These are phyloP conservation scores for Cephus pygmeus DNA, from an alignment of 2,888 invertebrate genomes.

Conservation along the genomic window DNA sequence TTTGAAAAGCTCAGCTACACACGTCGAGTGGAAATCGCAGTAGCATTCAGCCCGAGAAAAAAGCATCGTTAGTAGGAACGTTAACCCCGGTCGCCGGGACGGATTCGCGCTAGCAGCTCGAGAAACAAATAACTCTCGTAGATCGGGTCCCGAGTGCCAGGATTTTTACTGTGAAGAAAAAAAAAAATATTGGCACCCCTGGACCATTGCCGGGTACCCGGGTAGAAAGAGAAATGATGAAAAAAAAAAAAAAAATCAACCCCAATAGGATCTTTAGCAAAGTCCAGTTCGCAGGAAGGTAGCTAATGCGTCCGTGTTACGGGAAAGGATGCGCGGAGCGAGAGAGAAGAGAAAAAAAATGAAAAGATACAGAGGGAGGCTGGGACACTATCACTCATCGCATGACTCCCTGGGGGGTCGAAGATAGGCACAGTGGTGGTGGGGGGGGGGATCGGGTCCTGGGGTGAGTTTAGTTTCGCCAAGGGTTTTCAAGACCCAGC, in stretches of 20 bases:
- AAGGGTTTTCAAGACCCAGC: slow-evolving; percentile 35
- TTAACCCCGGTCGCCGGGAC: too few relatives aligned
- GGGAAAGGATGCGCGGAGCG: not conserved
- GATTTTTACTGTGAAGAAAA: too few relatives aligned
- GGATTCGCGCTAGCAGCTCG: too few relatives aligned
- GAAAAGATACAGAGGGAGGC: slow-evolving; percentile 19
- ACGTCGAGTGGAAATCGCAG: not conserved
- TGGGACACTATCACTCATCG: slow-evolving; percentile 52
- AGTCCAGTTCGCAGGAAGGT: not conserved
- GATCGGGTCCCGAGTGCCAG: too few relatives aligned
- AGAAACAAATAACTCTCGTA: too few relatives aligned
- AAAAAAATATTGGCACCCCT: too few relatives aligned
- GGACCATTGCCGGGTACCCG: too few relatives aligned
- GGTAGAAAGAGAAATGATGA: too few relatives aligned
- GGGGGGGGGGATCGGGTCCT: slow-evolving; percentile 17
- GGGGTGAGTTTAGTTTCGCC: slow-evolving; percentile 28
- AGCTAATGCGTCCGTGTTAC: not conserved
- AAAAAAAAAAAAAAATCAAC: too few relatives aligned
- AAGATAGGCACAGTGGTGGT: slow-evolving; percentile 39
- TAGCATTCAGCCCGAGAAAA: not conserved
- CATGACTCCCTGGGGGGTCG: slow-evolving; percentile 48
- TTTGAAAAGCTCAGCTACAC: slow-evolving; percentile 38
- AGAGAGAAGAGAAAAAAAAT: slow-evolving; percentile 23
- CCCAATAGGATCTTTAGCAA: too few relatives aligned
- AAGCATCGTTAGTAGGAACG: too few relatives aligned